Base-by-base conservation (phyloP, 92 coral and sea anemone species). In the Phymanthus crucifer region DNA sequence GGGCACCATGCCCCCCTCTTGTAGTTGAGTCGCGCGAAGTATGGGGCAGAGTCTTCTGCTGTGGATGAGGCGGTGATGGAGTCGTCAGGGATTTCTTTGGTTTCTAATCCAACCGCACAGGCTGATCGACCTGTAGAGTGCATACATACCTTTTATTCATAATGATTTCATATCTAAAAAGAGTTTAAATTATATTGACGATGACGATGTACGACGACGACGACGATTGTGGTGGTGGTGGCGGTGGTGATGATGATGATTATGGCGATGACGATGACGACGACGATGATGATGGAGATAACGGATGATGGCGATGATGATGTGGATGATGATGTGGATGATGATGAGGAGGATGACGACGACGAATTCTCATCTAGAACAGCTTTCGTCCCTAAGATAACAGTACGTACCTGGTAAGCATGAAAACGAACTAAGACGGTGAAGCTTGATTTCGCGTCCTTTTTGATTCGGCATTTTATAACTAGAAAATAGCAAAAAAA, bases 1-100 rank as follows among this genome's bases (percentile, higher is more conserved):
- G 91, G 85, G 58, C 85, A 81, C 91, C 91, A 87, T 46, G 88
- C 88, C 78, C 83, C 83, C 31, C 79, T 78, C 40, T 74, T 82
- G 52, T 32, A 74, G 71, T 87, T 83, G 9, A 87, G 80, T 16
- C 91, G 80, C 36, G 81, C 91, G 83, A 77, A 78, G 85, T 76
- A 72, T 50, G 91, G 83, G 3, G 91, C 78, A 23, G 91, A 87
- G 27, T 80, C 67, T 57, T 35, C 45, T 65, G 91, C 78, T 56
- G 86, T 78, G 24, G 91, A 87, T 27, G 91, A 83, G 57, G 91
- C 83, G 33, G 91, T 83, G 61, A 87, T 66, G 52, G 78, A 73
- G 58, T 87, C 88, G 33, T 87, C 88, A 0, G 91, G 90, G 56
- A 87, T 83, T 31, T 83, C 84, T 32, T 78, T 71, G 69, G 47